A percentile compares a stretch with the other conserved stretches of the same genome.
Conservation (phyloP, 2,888 invertebrate species). For the Hyposoter didymator region DNA sequence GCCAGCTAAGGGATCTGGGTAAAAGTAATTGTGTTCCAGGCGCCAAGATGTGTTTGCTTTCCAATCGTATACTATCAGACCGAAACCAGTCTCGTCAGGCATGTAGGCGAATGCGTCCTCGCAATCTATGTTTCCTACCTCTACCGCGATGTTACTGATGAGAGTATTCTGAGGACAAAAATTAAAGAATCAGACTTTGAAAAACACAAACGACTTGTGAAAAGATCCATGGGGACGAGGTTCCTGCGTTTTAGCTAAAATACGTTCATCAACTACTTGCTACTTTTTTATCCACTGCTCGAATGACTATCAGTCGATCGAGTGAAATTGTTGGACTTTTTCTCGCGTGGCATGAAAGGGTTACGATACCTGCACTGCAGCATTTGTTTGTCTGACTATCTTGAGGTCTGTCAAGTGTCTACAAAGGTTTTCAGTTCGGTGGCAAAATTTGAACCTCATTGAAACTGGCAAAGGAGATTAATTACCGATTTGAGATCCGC, state of each 20-base stretch:
- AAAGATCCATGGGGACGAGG: no score
- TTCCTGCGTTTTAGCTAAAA: no score
- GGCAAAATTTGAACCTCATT: neutral
- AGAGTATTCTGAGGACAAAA: constrained; percentile 86
- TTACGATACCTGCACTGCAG: no score
- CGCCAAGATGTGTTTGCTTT: constrained; percentile 92
- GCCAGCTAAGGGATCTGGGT: constrained; percentile 92
- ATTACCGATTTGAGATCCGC: constrained; percentile 89
- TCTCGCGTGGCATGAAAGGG: no score
- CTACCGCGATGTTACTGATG: constrained; percentile 94
- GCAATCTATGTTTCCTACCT: constrained; percentile 89
- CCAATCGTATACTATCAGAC: constrained; percentile 92
- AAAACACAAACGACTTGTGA: no score
- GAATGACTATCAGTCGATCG: no score
- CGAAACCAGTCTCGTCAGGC: constrained; percentile 93
- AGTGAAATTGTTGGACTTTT: no score
- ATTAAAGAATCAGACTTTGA: neutral
- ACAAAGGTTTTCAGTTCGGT: neutral
- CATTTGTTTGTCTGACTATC: no score
- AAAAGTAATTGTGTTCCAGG: constrained; percentile 91
- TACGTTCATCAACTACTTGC: no score
- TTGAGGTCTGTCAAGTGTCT: no score
- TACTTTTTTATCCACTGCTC: no score
- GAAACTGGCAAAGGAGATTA: neutral
- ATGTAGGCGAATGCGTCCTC: constrained; percentile 92